These are phyloP conservation scores for Hirtodrosophila confusa DNA, from an alignment of 2,888 invertebrate genomes.

Conservation along the genomic window DNA sequence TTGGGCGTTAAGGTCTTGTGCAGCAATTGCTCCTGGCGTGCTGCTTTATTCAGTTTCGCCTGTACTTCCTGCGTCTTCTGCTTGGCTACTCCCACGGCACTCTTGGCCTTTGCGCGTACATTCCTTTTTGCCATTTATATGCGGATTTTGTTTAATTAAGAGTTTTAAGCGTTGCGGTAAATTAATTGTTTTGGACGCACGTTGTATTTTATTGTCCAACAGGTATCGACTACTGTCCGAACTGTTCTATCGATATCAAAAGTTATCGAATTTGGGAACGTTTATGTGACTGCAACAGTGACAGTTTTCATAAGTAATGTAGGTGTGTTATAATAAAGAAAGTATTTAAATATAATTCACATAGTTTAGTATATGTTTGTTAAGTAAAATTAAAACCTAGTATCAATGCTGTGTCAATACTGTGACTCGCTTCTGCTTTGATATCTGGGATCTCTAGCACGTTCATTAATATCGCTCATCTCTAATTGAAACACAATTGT, in stretches of 20 bases:
- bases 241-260: slow-evolving; percentile 32
- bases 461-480: slow-evolving; percentile 11
- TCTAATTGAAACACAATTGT: slow-evolving; percentile 9
- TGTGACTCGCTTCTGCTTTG: no score
- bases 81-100: slow-evolving; percentile 58
- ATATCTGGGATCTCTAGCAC: no score
- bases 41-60: slow-evolving; percentile 46
- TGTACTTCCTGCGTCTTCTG: slow-evolving; percentile 63
- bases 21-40: slow-evolving; percentile 57
- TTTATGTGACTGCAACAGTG: no score
- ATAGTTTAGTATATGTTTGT: no score
- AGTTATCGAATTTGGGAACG: no score
- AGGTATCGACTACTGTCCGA: slow-evolving; percentile 11
- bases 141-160: background rate
- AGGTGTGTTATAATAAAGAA: no score
- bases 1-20: slow-evolving; percentile 74
- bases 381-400: no score
- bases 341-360: no score
- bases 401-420: no score
- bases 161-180: background rate
- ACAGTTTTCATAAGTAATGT: no score
- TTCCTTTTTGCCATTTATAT: slow-evolving; percentile 64
- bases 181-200: slow-evolving; percentile 11
- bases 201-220: slow-evolving; percentile 31
- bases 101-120: slow-evolving; percentile 71